Evolutionary conservation across 2,888 invertebrate genomes (phyloP), one percentile per base, ranked within the genome.

Genomic region (Hemistola chrysoprasaria): DNA sequence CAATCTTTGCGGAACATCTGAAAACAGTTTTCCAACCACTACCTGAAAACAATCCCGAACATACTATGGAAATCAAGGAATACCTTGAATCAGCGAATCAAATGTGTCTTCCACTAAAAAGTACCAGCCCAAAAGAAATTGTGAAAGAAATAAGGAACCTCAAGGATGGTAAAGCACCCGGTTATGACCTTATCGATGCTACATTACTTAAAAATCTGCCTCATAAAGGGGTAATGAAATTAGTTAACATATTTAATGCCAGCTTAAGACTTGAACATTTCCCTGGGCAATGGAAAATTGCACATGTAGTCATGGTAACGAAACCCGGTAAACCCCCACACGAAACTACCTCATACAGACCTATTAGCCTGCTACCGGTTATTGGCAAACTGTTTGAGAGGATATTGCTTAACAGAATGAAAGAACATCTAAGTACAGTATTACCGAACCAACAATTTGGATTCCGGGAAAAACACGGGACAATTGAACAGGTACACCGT

Each of bases 391-490:
- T 45, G 0, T 16, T 40, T 1, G 49, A 45, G 20, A 31, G n/a
- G 8, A 25, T 49, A 5, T 10, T 49, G 3, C 24, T 42, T 0
- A 31, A 28, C 20, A 26, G 37, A 8, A 32, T 37, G 29, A 32
- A 11, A 11, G 11, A 11, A 23, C 25, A 32, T 7, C 24, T 43
- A 27, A 9, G 8, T 1, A 33, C n/a, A 8, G 8, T 40, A 8
- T 8, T 40, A n/a, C 39, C 38, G 2, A 8, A 21, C 7, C 45
- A 45, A 16, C 45, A 49, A 28, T 42, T 45, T 22, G 39, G 39
- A 6, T 49, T 41, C 22, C 22, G 39, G 4, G 24, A 36, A 20
- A 23, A 16, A n/a, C n/a, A n/a, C n/a, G n/a, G n/a, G n/a, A n/a
- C n/a, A n/a, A n/a, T n/a, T n/a, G n/a, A n/a, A n/a, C 40, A 42